phyloP scores from a whole-genome alignment of 2,888 invertebrate genomes.

The Lithophane socia region DNA sequence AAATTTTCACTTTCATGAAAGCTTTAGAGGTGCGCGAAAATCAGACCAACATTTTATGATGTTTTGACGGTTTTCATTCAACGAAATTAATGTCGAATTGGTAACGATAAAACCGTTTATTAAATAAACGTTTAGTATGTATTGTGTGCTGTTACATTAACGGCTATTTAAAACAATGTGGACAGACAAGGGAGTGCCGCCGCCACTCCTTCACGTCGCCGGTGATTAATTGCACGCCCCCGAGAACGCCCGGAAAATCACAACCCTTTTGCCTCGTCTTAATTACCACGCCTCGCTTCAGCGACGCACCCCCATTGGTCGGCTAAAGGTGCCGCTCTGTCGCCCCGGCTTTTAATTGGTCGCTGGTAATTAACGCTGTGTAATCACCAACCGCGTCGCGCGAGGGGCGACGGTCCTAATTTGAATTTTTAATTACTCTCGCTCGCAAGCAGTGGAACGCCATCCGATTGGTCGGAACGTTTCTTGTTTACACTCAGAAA shows the following conservation, averaged over 20 bases:
- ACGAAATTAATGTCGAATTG: not conserved
- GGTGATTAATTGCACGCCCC: conserved; percentile 86
- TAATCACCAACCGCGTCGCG: conserved; percentile 86
- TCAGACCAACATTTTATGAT: not conserved
- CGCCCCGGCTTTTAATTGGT: conserved; percentile 88
- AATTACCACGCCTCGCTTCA: conserved; percentile 90
- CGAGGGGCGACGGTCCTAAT: conserved; percentile 86
- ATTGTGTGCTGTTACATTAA: conserved; percentile 45
- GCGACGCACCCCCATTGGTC: conserved; percentile 83
- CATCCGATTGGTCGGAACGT: conserved; percentile 81
- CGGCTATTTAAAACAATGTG: conserved; percentile 67
- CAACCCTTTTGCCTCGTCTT: conserved; percentile 88
- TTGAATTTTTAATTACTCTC: conserved; percentile 89
- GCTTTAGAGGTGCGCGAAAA: conserved; percentile 24
- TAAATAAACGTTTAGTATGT: conserved; percentile 33
- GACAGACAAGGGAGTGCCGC: conserved; percentile 74
- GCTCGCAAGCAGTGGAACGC: conserved; percentile 65
- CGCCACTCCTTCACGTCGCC: conserved; percentile 75
- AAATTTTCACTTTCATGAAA: conserved; percentile 43
- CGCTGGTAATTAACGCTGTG: conserved; percentile 87
- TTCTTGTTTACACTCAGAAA: conserved; percentile 78
- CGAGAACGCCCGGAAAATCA: conserved; percentile 86
- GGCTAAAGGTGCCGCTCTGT: conserved; percentile 74
- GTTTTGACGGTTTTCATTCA: not conserved
- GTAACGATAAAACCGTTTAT: conserved; percentile 7